These are phyloP conservation scores for Teleogryllus oceanicus DNA, from an alignment of 2,888 invertebrate species.

Conservation along the genomic window DNA sequence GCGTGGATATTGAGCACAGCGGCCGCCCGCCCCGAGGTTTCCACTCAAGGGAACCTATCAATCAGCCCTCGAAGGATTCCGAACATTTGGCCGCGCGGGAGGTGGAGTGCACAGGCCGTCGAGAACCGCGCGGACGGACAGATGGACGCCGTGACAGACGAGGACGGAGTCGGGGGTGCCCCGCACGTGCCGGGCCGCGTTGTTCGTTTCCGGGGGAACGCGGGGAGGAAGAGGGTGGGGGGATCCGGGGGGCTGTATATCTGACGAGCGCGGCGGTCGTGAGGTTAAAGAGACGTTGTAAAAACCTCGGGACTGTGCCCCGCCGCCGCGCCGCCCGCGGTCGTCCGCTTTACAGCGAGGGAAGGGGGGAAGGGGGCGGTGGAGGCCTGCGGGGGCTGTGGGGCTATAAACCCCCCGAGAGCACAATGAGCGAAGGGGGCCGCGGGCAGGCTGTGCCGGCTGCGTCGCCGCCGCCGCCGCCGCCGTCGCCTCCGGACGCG, in stretches of 20 bases:
- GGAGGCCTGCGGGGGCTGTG: background rate
- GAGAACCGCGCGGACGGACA: background rate
- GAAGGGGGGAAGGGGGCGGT: too few relatives aligned
- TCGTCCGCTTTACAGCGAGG: background rate
- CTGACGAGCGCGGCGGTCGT: background rate
- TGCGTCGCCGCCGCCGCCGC: background rate
- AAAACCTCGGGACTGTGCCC: background rate
- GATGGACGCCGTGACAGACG: background rate
- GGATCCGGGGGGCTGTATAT: background rate
- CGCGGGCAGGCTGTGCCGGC: background rate
- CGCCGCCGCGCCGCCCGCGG: background rate
- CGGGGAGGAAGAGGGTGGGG: background rate
- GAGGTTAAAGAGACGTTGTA: conserved; percentile 6
- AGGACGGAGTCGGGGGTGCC: background rate
- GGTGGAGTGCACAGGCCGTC: background rate
- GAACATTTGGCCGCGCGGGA: too few relatives aligned
- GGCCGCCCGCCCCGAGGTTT: background rate
- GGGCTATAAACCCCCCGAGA: background rate
- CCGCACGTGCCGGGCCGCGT: background rate
- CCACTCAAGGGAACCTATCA: background rate
- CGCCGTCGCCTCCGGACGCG: background rate
- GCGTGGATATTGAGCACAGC: background rate
- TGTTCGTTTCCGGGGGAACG: background rate
- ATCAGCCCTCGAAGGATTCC: background rate
- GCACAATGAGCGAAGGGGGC: background rate